phyloP scores from a whole-genome alignment of 2,113 vertebrate species.

The Suricata suricatta region DNA sequence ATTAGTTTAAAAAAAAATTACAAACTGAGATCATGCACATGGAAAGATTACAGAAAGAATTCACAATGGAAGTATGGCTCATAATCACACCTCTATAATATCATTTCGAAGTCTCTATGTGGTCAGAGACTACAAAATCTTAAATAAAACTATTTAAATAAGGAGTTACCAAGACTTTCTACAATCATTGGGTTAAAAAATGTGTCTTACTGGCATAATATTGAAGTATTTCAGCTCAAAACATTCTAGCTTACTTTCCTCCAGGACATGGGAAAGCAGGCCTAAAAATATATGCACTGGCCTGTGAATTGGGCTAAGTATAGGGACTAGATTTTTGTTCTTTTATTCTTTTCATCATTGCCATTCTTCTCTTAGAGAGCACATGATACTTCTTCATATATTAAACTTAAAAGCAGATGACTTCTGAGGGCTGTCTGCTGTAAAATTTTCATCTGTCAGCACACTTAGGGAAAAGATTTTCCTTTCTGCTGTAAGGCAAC shows the following conservation, averaged over 20 bases:
- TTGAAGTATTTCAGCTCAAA: neutral
- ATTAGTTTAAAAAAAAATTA: neutral
- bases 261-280: neutral
- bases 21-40: neutral
- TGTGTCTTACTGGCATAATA: neutral
- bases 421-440: constrained; percentile 43
- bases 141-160: neutral
- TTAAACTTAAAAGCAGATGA: constrained; percentile 37
- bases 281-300: neutral
- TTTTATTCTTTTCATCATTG: neutral
- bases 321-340: neutral
- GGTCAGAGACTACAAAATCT: neutral
- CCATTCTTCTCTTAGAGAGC: neutral
- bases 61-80: neutral
- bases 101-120: neutral
- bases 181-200: neutral
- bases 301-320: neutral
- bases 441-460: constrained; percentile 63
- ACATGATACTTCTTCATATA: neutral
- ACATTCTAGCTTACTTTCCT: neutral
- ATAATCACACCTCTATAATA: neutral
- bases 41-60: neutral
- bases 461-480: constrained; percentile 35
- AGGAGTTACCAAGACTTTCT: neutral
- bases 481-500: neutral